Base-by-base conservation (phyloP, 1,140 invertebrate genomes). In the Ptiloglossa arizonensis region DNA sequence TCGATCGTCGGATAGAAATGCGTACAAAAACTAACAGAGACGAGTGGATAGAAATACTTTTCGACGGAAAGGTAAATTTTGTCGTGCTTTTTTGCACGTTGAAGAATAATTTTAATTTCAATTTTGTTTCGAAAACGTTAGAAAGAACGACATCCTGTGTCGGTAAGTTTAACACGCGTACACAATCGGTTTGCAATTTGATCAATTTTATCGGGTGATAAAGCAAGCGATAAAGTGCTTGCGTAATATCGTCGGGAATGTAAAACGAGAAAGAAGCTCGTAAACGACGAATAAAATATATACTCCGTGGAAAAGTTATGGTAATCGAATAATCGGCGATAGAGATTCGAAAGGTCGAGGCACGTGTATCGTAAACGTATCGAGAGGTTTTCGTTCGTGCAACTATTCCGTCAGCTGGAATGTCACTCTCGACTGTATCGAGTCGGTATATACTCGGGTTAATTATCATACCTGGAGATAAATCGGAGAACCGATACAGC, bases 371-470 rank as follows among this genome's bases (percentile, higher is more conserved):
- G 29, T 19, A 19, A 48, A 44, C 15, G 27, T 11, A 22, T 41
- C 41, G 8, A 19, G 13, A 66, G 17, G 44, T 66, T 66, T 50
- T 48, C 35, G 19, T 32, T 32, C 48, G 50, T 5, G 50, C 46
- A n/a, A 35, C 32, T 50, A 41, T 50, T 38, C 29, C 46, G 22
- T 22, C 59, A 63, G 13, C 11, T 27, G 44, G 59, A 50, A 52
- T 73, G 38, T 22, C 66, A 17, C 27, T 38, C 32, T 38, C 29
- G n/a, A 56, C 29, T 1, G 8, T 38, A 68, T 41, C 48, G n/a
- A 27, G n/a, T 5, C 41, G 50, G n/a, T 68, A 68, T 54, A 56
- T 68, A 68, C 66, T 17, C 22, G 35, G 6, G 38, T 41, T 68
- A 68, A 54, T 54, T 68, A 68, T 41, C 50, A 32, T 68, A 68